Evolutionary conservation across 2,113 vertebrate species (phyloP), one percentile per base, ranked within the genome.

Genomic region (Apodemus sylvaticus): DNA sequence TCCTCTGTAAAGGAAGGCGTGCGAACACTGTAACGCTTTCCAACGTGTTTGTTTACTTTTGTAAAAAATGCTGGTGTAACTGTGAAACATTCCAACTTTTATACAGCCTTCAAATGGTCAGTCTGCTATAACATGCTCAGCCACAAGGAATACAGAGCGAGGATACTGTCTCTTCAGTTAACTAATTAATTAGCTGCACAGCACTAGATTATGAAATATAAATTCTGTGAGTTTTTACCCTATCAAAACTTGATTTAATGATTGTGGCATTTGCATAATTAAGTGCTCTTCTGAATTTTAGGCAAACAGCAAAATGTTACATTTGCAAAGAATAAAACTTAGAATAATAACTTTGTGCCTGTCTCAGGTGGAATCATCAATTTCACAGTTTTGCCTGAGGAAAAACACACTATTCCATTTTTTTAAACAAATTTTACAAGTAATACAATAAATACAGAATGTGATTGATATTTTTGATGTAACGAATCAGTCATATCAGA

Each of bases 371-470:
- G 53, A 96, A 48, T 90, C 62, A 95, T 45, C 89, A 86, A 71
- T 10, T 92, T 92, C 16, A 77, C 34, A 70, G 48, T 78, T 53
- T 93, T 93, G 36, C 73, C 83, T 70, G 36, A 91, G 53, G 48
- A 16, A n/a, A n/a, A n/a, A n/a, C n/a, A 76, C 26, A 77, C 85
- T 92, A 24, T 92, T 85, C 95, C 91, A 94, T 66, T 82, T 82
- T 76, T 93, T 93, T 39, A 93, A 96, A 93, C 66, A 62, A 42
- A 5, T 91, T 94, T 95, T 64, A 34, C 77, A 83, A 91, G 7
- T 71, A 86, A 71, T 26, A 66, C 60, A 89, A 64, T 78, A 78
- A 3, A 79, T 74, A 83, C 55, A 58, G 13, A 77, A 19, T 20
- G 26, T 55, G 39, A 42, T 11, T 74, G 66, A 89, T 78, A 60